phyloP scores from a whole-genome alignment of 2,113 vertebrate genomes.

The Danionella cerebrum region DNA sequence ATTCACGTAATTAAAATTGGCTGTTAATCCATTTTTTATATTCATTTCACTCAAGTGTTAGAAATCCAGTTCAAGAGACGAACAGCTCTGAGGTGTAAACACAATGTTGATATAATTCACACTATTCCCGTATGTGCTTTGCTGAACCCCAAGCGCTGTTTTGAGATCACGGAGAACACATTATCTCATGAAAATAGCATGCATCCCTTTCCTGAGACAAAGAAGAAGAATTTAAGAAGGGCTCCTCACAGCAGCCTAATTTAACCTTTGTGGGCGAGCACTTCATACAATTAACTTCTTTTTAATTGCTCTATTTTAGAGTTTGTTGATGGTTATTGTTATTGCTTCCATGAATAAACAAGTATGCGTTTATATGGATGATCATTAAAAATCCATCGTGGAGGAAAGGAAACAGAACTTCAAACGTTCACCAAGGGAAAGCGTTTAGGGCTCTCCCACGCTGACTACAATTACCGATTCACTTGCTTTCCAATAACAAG shows the following conservation, averaged over 20 bases:
- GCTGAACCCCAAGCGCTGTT: not conserved
- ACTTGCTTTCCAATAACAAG: conserved; percentile 45
- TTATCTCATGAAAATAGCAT: not conserved
- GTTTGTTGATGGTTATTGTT: conserved; percentile 45
- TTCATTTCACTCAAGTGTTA: too few relatives aligned
- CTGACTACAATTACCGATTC: conserved; percentile 54
- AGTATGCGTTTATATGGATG: conserved; percentile 18
- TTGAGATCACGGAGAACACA: conserved; percentile 1
- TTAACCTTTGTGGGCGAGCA: conserved; percentile 29
- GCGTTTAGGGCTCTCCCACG: conserved; percentile 37
- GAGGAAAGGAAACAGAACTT: conserved; percentile 43
- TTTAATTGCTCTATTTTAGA: conserved; percentile 32
- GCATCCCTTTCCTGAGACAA: not conserved
- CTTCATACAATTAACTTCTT: conserved; percentile 28
- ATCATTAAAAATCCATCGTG: conserved; percentile 59
- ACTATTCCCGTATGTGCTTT: not conserved
- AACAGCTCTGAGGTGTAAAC: too few relatives aligned
- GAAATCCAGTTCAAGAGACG: too few relatives aligned
- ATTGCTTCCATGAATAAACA: conserved; percentile 34
- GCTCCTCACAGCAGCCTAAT: conserved; percentile 13
- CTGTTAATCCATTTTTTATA: too few relatives aligned
- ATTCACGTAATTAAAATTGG: too few relatives aligned
- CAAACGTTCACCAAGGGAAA: conserved; percentile 47
- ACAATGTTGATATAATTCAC: not conserved
- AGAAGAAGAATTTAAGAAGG: not conserved